Evolutionary conservation across 1,140 invertebrate species (phyloP).

Genomic region (Eupristina koningsbergeri): DNA sequence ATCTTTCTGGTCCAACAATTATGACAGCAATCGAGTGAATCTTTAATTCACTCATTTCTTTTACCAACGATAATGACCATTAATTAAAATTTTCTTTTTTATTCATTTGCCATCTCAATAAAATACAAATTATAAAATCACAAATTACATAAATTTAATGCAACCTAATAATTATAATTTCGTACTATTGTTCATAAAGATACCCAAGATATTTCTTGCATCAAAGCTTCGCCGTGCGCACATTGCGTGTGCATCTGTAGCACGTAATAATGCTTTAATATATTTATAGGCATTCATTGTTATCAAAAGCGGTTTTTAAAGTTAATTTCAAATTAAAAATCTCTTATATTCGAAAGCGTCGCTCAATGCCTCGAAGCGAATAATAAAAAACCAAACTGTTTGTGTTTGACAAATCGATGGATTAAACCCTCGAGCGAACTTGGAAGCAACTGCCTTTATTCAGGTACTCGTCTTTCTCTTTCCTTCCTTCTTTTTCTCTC

Average conservation of each 20-base stretch:
- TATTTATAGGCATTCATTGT: background rate
- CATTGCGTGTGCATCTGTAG: background rate
- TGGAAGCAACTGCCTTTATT: constrained; percentile 45
- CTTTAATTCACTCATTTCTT: no score
- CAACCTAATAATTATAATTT: no score
- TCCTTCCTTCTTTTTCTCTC: background rate
- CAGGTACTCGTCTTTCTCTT: constrained; percentile 16
- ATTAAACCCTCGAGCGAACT: constrained; percentile 40
- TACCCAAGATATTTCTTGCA: no score
- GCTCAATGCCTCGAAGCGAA: background rate
- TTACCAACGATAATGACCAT: no score
- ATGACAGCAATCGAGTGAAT: no score
- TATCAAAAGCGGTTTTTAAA: constrained; percentile 16
- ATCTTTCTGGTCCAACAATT: background rate
- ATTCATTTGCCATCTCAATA: no score
- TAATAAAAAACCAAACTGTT: constrained; percentile 42
- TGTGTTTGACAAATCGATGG: constrained; percentile 45
- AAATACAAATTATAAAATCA: no score
- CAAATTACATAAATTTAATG: background rate
- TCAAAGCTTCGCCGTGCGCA: no score
- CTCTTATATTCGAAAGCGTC: constrained; percentile 9
- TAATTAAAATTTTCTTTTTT: no score
- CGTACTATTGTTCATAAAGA: no score
- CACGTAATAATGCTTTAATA: background rate
- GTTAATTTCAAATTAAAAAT: constrained; percentile 43